A percentile compares a stretch with the other conserved stretches of the same genome.
Conservation (phyloP, 2,888 invertebrate species). For the Cinara cedri region DNA sequence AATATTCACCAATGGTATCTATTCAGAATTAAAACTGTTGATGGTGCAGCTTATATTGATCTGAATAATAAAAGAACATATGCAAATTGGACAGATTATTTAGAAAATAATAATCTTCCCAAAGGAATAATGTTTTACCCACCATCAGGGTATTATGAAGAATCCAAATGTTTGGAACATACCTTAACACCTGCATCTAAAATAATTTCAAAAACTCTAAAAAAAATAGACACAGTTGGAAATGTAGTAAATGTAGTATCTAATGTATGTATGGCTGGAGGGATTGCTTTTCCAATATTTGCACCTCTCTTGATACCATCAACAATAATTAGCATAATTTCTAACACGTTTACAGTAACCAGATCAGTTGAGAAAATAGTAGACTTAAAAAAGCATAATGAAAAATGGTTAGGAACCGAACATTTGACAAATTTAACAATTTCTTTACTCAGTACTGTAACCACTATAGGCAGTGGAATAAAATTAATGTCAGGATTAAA, state of each 20-base stretch:
- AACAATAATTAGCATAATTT: neutral
- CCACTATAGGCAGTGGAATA: neutral
- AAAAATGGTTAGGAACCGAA: neutral
- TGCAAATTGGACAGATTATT: slow-evolving; percentile 22
- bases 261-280: neutral
- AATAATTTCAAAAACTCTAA: neutral
- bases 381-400: neutral
- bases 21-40: slow-evolving; percentile 11
- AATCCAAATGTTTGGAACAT: neutral
- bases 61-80: slow-evolving; percentile 2
- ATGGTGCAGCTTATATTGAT: neutral
- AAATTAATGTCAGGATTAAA: neutral
- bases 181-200: slow-evolving; percentile 8
- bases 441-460: slow-evolving; percentile 1
- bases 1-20: slow-evolving; percentile 11
- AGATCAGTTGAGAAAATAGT: neutral
- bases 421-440: slow-evolving; percentile 16
- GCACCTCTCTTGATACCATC: neutral
- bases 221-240: neutral
- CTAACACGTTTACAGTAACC: neutral
- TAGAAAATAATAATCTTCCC: slow-evolving; percentile 23
- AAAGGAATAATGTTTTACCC: slow-evolving; percentile 22
- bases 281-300: neutral
- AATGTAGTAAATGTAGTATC: neutral
- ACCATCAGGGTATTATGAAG: slow-evolving; percentile 25